These are phyloP conservation scores for Drosophila quadrilineata DNA, from an alignment of 1,140 invertebrate genomes.

Conservation along the genomic window DNA sequence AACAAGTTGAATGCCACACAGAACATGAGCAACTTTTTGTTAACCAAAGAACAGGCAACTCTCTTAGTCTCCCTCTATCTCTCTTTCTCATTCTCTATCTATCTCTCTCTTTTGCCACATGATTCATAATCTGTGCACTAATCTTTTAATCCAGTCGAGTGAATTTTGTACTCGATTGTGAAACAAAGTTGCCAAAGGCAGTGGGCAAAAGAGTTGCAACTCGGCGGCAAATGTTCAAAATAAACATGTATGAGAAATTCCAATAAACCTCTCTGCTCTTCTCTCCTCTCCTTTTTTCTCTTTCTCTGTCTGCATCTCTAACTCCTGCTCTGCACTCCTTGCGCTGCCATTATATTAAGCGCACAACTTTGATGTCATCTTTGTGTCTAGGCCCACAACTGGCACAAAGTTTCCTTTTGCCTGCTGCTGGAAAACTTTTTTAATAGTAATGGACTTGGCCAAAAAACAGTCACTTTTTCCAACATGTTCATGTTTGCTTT, in stretches of 20 bases:
- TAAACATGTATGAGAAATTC: slow-evolving; percentile 54
- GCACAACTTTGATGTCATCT: slow-evolving; percentile 74
- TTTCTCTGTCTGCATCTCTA: not conserved
- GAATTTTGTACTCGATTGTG: slow-evolving; percentile 78
- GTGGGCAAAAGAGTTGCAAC: slow-evolving; percentile 14
- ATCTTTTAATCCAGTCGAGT: slow-evolving; percentile 81
- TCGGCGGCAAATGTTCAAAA: slow-evolving; percentile 19
- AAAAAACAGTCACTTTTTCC: slow-evolving; percentile 25
- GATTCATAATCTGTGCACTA: slow-evolving; percentile 75
- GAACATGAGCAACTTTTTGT: slow-evolving; percentile 36
- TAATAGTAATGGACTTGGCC: slow-evolving; percentile 72
- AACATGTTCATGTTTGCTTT: not conserved
- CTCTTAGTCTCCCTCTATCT: not conserved
- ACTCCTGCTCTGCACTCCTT: not conserved
- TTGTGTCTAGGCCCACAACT: slow-evolving; percentile 60
- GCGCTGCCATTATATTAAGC: slow-evolving; percentile 64
- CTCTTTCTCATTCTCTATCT: not conserved
- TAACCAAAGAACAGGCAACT: slow-evolving; percentile 15
- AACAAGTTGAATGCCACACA: slow-evolving; percentile 18
- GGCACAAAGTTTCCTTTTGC: slow-evolving; percentile 56
- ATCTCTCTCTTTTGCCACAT: slow-evolving; percentile 10
- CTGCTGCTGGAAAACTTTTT: slow-evolving; percentile 64
- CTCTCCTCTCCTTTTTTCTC: not conserved
- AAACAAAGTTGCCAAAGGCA: slow-evolving; percentile 69
- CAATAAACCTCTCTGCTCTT: slow-evolving; percentile 22